These are phyloP conservation scores for Dendrolimus punctatus DNA, from an alignment of 1,140 invertebrate species.

Conservation along the genomic window DNA sequence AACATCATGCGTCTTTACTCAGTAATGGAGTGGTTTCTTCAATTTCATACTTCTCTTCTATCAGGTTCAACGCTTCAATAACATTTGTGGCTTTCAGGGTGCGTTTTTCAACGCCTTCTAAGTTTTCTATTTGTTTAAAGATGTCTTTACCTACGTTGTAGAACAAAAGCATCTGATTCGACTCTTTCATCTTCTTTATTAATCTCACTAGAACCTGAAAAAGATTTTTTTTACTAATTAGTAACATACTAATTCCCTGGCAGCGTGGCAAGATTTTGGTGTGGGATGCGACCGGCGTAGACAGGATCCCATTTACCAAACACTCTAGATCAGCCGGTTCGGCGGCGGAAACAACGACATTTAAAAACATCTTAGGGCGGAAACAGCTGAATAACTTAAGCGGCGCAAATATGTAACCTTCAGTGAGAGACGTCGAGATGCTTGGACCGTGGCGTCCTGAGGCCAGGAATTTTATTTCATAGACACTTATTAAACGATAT, in stretches of 20 bases:
- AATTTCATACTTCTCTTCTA: background rate
- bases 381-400: too few relatives aligned
- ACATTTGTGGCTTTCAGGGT: conserved; percentile 13
- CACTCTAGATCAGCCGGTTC: too few relatives aligned
- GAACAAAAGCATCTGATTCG: conserved; percentile 76
- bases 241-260: background rate
- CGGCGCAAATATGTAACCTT: too few relatives aligned
- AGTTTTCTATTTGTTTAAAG: conserved; percentile 21
- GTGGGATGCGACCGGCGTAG: conserved; percentile 1
- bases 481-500: too few relatives aligned
- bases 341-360: too few relatives aligned
- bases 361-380: too few relatives aligned
- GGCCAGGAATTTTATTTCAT: too few relatives aligned
- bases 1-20: background rate
- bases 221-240: conserved; percentile 3
- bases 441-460: too few relatives aligned
- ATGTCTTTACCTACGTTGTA: conserved; percentile 76
- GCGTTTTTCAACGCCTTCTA: conserved; percentile 19
- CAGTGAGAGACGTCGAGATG: too few relatives aligned
- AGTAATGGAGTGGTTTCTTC: conserved; percentile 15
- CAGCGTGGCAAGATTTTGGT: background rate
- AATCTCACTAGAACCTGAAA: conserved; percentile 60
- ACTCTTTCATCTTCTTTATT: conserved; percentile 74
- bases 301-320: too few relatives aligned
- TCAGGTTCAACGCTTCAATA: conserved; percentile 13